Conservation (phyloP, 2,113 vertebrate genomes). For the Mustela nigripes region DNA sequence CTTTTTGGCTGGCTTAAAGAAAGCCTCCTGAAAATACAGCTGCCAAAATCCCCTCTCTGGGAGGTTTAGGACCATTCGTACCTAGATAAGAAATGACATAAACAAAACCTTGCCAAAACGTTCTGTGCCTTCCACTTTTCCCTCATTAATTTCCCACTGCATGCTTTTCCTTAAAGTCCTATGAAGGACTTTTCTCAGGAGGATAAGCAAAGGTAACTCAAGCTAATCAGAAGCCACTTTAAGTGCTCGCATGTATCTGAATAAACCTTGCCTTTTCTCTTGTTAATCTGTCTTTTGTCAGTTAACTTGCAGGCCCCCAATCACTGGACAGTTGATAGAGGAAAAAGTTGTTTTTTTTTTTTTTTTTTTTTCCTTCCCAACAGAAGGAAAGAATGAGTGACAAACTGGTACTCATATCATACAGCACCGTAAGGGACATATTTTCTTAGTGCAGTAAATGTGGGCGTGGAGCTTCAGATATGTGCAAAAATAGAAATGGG, state of each 20-base stretch:
- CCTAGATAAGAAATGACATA: neutral
- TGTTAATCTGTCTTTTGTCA: neutral
- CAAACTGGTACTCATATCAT: neutral
- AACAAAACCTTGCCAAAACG: neutral
- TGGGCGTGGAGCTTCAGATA: neutral
- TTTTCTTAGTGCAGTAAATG: neutral
- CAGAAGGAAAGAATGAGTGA: conserved; percentile 23
- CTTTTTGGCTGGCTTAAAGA: neutral
- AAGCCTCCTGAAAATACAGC: neutral
- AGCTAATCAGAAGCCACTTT: neutral
- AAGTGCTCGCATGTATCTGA: neutral
- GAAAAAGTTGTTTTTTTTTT: neutral
- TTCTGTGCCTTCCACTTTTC: neutral
- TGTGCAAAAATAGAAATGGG: neutral
- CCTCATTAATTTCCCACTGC: neutral
- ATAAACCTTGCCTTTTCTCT: neutral
- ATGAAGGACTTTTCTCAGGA: neutral
- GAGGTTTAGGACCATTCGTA: neutral
- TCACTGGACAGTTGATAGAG: neutral
- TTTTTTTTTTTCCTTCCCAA: neutral
- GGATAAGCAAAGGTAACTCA: neutral
- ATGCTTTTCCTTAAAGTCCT: neutral
- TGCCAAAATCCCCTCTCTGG: neutral
- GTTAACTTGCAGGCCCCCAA: neutral
- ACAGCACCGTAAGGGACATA: neutral